Evolutionary conservation across 2,113 vertebrate genomes (phyloP).

Genomic region (Halcyon malimbica): DNA sequence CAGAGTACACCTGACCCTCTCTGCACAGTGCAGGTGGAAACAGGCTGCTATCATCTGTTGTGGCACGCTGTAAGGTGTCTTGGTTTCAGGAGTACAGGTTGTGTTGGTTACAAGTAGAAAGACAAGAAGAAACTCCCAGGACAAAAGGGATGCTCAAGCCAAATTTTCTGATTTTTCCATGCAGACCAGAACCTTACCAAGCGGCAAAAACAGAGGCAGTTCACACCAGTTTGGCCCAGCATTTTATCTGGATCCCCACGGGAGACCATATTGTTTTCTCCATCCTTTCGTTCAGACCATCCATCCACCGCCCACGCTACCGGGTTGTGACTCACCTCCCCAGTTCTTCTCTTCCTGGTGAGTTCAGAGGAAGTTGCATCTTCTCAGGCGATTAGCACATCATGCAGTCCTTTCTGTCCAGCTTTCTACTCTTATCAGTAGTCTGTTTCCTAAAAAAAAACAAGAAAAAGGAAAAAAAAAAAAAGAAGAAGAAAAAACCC

Average conservation of each 20-base stretch:
- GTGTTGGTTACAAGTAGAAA: not conserved
- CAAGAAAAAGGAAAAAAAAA: no score
- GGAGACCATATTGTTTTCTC: not conserved
- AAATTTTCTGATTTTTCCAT: rapidly evolving
- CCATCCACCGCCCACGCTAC: rapidly evolving
- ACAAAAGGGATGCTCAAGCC: not conserved
- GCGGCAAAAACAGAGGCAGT: not conserved
- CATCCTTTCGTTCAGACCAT: not conserved
- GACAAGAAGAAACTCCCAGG: not conserved
- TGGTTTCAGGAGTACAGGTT: rapidly evolving
- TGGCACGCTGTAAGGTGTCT: not conserved
- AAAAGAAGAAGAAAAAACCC: not conserved
- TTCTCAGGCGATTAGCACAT: not conserved
- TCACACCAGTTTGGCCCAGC: not conserved
- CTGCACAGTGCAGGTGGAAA: rapidly evolving
- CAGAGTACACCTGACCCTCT: not conserved
- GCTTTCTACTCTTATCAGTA: not conserved
- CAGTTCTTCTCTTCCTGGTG: not conserved
- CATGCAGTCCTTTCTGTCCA: not conserved
- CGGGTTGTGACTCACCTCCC: not conserved
- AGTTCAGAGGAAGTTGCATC: not conserved
- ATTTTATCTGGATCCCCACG: rapidly evolving
- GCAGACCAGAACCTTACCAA: not conserved
- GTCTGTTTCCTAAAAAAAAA: not conserved
- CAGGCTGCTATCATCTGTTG: rapidly evolving